Base-by-base conservation (phyloP, 2,113 vertebrate species). In the Salvelinus namaycush region DNA sequence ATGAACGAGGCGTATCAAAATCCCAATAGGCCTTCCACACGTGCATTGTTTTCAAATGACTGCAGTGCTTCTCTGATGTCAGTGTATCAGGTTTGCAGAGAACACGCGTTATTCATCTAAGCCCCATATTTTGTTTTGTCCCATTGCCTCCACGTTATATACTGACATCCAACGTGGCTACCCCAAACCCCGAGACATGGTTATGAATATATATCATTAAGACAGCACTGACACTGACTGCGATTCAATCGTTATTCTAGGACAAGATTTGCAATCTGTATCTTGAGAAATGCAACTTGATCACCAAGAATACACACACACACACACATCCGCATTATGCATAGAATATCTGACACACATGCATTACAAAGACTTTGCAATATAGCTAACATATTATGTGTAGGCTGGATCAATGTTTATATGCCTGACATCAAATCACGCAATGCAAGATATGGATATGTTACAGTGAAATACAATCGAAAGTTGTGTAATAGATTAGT, bases 171-270 rank as follows among this genome's bases (percentile, higher is more conserved):
- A 93, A 93, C 80, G 89, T 91, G 86, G 83, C 88, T 79, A 79
- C 87, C 81, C 26, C 48, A 71, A 73, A 60, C 73, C 44, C 86
- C 84, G 84, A 84, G 69, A 84, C 76, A 78, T 86, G 86, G 80
- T 90, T 91, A 86, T 90, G 90, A 90, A 91, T 90, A 86, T 90
- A 84, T 86, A 87, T 91, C 81, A 81, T 77, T 78, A 74, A 79
- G 75, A 71, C 74, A 31, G 44, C 20, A 68, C 64, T 81, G 65
- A 77, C 70, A 76, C 74, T 60, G 78, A 31, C 66, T 74, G 64
- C 74, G 69, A 77, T 83, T 68, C 74, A 65, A 85, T 77, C 75
- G 72, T 75, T 77, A 77, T 83, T 69, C 57, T 34, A 77, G 51
- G 39, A 49, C 80, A 60, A 75, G 67, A 79, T 79, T 68, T 74